Evolutionary conservation across 2,888 invertebrate species (phyloP), one percentile per base, ranked within the genome.

Genomic region (Brenthis hecate): DNA sequence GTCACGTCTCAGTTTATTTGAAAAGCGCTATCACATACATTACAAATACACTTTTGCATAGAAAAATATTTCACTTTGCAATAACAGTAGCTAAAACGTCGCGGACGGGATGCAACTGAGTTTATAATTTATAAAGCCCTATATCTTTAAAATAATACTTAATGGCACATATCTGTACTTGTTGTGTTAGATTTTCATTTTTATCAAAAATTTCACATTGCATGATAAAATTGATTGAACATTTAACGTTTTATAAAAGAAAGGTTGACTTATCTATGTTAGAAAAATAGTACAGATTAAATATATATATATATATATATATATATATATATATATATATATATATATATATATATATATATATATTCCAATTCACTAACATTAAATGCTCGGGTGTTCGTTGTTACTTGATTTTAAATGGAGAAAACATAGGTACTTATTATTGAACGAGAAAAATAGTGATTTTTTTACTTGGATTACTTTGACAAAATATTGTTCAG

Each of bases 131-230:
- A 13, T 58, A 58, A 65, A 14, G 61, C 55, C 70, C 64, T 69
- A 70, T 36, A 55, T 65, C 61, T 56, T 66, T 68, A 70, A 73
- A 77, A 79, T 79, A 78, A 80, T 80, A 77, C 83, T 80, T 78
- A 85, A 89, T 89, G 89, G 89, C 89, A 89, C 89, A 83, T 77
- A 79, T 82, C 81, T 88, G 87, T 88, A 87, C 88, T 88, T 88
- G 77, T 79, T 79, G 78, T 80, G 81, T 79, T 74, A 47, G 28
- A 60, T 61, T 65, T 58, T 57, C 51, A 58, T 54, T 63, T 36
- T 47, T 66, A 66, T 60, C 28, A 50, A 66, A 60, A 66, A 50
- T 53, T 50, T 66, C 51, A 66, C 48, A 57, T 19, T 36, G 43
- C 57, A 65, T 64, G 47, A 64, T 53, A 69, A 65, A 58, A 64